Evolutionary conservation across 2,113 vertebrate genomes (phyloP).

Genomic region (Chloropsis cyanopogon): DNA sequence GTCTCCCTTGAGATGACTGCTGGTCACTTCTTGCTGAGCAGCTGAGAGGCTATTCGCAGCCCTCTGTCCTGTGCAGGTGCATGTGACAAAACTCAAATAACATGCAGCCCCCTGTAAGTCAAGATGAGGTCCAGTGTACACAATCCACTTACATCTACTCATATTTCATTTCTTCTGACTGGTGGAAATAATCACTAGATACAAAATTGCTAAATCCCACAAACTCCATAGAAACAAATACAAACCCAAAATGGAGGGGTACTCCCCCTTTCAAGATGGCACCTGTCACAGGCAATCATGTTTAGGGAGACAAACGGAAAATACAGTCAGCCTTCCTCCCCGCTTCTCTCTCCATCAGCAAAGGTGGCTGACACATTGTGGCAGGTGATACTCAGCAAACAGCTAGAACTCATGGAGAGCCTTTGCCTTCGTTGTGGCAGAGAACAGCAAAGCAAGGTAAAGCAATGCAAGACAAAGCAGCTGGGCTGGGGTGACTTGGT

Average conservation of each 20-base stretch:
- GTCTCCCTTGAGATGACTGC: background rate
- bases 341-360: background rate
- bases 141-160: background rate
- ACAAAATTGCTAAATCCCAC: background rate
- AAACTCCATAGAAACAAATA: background rate
- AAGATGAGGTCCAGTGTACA: background rate
- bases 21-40: background rate
- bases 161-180: background rate
- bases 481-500: background rate
- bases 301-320: background rate
- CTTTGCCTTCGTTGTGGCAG: background rate
- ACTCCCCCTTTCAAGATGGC: background rate
- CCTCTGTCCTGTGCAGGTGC: background rate
- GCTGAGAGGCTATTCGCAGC: background rate
- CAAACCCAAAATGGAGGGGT: background rate
- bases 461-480: background rate
- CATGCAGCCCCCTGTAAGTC: background rate
- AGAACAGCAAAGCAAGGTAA: background rate
- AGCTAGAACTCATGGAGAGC: background rate
- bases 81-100: background rate
- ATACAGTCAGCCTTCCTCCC: background rate
- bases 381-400: background rate
- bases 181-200: background rate
- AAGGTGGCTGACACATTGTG: fast-evolving
- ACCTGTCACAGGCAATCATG: fast-evolving